Evolutionary conservation across 2,113 vertebrate species (phyloP).

Genomic region (Heterocephalus glaber): DNA sequence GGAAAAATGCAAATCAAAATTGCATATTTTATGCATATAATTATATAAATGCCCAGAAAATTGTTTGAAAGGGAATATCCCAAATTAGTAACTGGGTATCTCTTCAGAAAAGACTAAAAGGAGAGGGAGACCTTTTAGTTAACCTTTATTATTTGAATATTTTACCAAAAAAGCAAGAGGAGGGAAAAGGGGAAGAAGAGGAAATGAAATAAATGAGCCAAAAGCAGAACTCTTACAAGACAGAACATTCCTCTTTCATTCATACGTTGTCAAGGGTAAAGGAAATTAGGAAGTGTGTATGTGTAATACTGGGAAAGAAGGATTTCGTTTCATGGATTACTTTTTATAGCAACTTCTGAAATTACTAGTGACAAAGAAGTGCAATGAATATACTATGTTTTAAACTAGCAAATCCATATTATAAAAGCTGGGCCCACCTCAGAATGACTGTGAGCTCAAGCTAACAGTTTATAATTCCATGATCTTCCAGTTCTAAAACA

Average conservation of each 20-base stretch:
- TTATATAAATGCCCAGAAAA: background rate
- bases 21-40: background rate
- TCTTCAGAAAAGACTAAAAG: background rate
- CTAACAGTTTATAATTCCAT: conserved; percentile 55
- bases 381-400: background rate
- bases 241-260: background rate
- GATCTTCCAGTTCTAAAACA: conserved; percentile 19
- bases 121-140: background rate
- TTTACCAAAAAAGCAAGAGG: background rate
- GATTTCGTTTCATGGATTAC: conserved; percentile 42
- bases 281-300: conserved; percentile 2
- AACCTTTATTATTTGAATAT: conserved; percentile 23
- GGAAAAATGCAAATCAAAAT: conserved; percentile 6
- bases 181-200: background rate
- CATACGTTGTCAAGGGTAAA: background rate
- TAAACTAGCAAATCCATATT: conserved; percentile 43
- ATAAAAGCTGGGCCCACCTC: background rate
- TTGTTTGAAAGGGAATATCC: background rate
- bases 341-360: conserved; percentile 29
- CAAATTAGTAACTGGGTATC: background rate
- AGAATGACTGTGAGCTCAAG: background rate
- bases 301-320: background rate
- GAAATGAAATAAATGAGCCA: background rate
- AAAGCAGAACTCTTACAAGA: background rate
- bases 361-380: background rate